A percentile compares a stretch with the other conserved stretches of the same genome.
Conservation (phyloP, 1,140 invertebrate genomes). For the Sogatella furcifera region DNA sequence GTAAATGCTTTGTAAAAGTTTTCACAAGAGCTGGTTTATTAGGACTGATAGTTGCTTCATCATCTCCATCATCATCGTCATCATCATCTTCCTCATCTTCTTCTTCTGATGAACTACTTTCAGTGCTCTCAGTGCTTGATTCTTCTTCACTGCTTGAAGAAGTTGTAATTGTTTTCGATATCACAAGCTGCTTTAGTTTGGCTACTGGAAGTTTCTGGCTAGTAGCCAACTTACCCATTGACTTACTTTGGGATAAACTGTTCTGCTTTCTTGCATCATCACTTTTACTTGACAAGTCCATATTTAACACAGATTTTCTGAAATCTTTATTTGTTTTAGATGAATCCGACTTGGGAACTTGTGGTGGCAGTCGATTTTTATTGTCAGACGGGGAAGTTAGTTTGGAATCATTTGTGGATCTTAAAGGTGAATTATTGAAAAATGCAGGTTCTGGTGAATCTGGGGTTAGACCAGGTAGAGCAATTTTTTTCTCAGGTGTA, state of each 20-base stretch:
- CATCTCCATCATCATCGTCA: not conserved
- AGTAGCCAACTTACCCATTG: slow-evolving; percentile 4
- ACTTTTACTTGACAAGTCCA: slow-evolving; percentile 38
- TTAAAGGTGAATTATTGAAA: not conserved
- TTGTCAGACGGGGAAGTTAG: slow-evolving; percentile 21
- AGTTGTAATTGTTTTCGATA: not conserved
- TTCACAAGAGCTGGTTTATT: too few species aligned
- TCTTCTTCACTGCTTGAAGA: slow-evolving; percentile 30
- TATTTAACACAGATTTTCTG: slow-evolving; percentile 61
- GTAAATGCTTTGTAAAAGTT: too few species aligned
- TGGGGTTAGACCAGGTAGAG: not conserved
- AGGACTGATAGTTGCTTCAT: not conserved
- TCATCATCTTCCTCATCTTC: slow-evolving; percentile 10
- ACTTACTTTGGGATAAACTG: slow-evolving; percentile 27
- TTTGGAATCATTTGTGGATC: not conserved
- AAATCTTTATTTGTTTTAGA: slow-evolving; percentile 57
- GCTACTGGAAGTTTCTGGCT: not conserved
- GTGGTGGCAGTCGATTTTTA: slow-evolving; percentile 39
- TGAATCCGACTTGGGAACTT: slow-evolving; percentile 42
- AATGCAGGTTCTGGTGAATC: not conserved
- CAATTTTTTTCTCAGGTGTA: not conserved
- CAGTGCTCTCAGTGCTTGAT: slow-evolving; percentile 13
- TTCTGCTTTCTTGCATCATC: slow-evolving; percentile 32
- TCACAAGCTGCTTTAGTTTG: not conserved
- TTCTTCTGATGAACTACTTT: slow-evolving; percentile 10